Evolutionary conservation across 1,140 invertebrate species (phyloP).

Genomic region (Maniola jurtina): DNA sequence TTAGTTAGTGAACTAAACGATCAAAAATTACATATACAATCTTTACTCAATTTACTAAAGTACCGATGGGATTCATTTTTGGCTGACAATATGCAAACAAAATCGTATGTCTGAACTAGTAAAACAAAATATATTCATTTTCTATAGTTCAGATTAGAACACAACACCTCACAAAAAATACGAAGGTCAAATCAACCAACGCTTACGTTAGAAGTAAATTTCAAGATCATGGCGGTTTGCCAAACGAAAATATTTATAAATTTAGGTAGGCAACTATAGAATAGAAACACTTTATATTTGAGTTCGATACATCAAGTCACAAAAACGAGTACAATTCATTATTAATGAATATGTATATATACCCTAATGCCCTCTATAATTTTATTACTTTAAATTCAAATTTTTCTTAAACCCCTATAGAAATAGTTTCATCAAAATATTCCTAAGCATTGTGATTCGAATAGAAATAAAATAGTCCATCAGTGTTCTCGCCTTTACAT

Average conservation of each 20-base stretch:
- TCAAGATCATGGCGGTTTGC: conserved; percentile 67
- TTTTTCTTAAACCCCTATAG: too few species aligned
- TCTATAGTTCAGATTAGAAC: background rate
- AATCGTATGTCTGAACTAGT: too few species aligned
- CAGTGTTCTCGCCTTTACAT: background rate
- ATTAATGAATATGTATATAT: too few species aligned
- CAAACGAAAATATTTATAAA: conserved; percentile 53
- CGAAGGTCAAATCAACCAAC: conserved; percentile 50
- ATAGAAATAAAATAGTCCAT: background rate
- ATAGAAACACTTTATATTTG: background rate
- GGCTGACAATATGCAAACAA: too few species aligned
- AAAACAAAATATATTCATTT: background rate
- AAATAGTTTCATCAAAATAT: background rate
- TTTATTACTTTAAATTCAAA: too few species aligned
- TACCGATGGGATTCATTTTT: too few species aligned
- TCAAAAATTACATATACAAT: too few species aligned
- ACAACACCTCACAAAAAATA: conserved; percentile 38
- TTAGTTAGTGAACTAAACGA: too few species aligned
- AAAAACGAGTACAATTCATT: background rate
- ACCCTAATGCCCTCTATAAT: too few species aligned
- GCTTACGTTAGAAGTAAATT: conserved; percentile 63
- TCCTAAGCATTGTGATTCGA: background rate
- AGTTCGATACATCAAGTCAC: conserved; percentile 4
- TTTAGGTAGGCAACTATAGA: conserved; percentile 27
- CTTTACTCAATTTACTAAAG: too few species aligned